Conservation (phyloP, 2,113 vertebrate species). For the Dicerorhinus sumatrensis region DNA sequence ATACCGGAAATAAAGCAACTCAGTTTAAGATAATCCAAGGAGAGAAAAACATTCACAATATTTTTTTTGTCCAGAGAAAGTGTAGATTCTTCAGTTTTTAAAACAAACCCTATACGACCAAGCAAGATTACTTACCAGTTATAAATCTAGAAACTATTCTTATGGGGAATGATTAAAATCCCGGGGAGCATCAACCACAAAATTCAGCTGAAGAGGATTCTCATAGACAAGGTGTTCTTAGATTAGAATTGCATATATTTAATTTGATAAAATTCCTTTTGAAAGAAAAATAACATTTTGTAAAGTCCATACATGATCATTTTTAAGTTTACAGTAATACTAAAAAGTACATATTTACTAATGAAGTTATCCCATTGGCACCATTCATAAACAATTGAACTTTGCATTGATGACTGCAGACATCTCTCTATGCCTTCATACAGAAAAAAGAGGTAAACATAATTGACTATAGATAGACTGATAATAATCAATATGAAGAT, state of each 20-base stretch:
- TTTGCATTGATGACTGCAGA: neutral
- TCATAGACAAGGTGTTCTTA: neutral
- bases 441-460: neutral
- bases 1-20: neutral
- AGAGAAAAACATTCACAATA: neutral
- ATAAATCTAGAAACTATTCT: neutral
- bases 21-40: neutral
- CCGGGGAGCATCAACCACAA: neutral
- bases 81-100: neutral
- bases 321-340: neutral
- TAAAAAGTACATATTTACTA: neutral
- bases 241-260: neutral
- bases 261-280: conserved; percentile 4
- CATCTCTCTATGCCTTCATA: neutral
- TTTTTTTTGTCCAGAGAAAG: neutral
- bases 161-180: neutral
- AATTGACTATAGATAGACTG: neutral
- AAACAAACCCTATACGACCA: neutral
- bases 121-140: neutral
- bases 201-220: neutral
- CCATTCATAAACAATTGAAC: neutral
- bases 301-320: neutral
- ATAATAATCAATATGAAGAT: neutral
- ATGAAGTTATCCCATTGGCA: neutral
- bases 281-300: neutral